Conservation (phyloP, 2,888 invertebrate species). For the Pseudanteris insignis region DNA sequence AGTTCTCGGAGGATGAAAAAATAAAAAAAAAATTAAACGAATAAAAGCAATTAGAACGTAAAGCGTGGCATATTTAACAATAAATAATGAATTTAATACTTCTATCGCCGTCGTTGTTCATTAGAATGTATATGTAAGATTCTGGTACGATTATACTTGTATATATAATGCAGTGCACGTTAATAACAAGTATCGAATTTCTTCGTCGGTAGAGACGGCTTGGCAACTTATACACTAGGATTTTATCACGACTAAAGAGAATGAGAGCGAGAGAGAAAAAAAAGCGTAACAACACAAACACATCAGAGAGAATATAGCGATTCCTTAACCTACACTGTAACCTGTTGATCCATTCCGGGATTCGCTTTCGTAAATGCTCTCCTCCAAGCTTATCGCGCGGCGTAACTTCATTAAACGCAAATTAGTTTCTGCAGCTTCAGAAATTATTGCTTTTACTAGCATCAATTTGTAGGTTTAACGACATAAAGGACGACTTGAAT, state of each 20-base stretch:
- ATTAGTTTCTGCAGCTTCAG: conserved; percentile 52
- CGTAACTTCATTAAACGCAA: conserved; percentile 51
- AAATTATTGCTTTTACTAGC: conserved; percentile 47
- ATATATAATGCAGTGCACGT: not conserved
- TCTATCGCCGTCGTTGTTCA: not conserved
- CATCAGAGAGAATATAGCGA: conserved; percentile 29
- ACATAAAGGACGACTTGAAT: conserved; percentile 29
- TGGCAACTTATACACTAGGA: conserved; percentile 9
- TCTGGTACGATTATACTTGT: conserved; percentile 3
- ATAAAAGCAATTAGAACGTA: too few relatives aligned
- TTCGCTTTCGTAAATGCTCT: conserved; percentile 55
- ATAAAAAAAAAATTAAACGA: too few relatives aligned
- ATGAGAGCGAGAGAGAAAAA: conserved; percentile 9
- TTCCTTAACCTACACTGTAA: conserved; percentile 49
- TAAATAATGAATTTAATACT: conserved; percentile 12
- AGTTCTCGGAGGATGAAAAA: too few relatives aligned
- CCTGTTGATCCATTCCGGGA: conserved; percentile 58
- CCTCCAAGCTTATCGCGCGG: conserved; percentile 40
- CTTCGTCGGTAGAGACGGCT: conserved; percentile 2
- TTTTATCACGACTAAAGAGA: too few relatives aligned
- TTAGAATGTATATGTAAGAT: conserved; percentile 1
- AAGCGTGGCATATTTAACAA: conserved; percentile 5
- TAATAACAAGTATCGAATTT: conserved; percentile 34
- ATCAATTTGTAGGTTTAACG: conserved; percentile 32
- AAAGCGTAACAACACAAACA: conserved; percentile 16